Conservation (phyloP, 2,113 vertebrate species). For the Athene cunicularia region DNA sequence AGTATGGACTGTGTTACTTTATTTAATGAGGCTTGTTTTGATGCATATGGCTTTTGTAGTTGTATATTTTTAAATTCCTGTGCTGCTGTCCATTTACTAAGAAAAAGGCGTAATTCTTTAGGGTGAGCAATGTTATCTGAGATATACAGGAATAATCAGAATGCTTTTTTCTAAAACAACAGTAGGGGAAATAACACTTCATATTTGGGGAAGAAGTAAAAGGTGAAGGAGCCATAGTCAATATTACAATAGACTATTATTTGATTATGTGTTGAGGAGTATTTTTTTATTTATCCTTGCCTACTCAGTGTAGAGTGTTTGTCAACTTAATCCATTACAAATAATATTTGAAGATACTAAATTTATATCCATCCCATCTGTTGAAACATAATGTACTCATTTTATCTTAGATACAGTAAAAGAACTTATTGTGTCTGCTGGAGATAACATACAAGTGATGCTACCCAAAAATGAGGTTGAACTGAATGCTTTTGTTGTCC, state of each 20-base stretch:
- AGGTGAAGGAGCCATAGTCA: background rate
- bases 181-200: background rate
- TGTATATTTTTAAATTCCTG: background rate
- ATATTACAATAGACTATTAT: background rate
- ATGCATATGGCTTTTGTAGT: background rate
- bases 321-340: background rate
- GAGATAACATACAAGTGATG: constrained; percentile 69
- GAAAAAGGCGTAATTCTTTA: background rate
- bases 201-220: background rate
- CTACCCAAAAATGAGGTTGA: constrained; percentile 73
- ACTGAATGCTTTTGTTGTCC: constrained; percentile 68
- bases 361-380: background rate
- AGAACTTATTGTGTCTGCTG: constrained; percentile 73
- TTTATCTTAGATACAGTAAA: constrained; percentile 55
- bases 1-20: background rate
- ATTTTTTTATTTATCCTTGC: background rate
- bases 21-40: background rate
- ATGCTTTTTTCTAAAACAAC: background rate
- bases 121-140: background rate
- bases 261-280: background rate
- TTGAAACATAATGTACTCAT: background rate
- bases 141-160: background rate
- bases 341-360: background rate
- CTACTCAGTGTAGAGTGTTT: background rate
- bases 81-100: background rate